Conservation (phyloP, 2,113 vertebrate species). For the Benitochromis conjunctus region DNA sequence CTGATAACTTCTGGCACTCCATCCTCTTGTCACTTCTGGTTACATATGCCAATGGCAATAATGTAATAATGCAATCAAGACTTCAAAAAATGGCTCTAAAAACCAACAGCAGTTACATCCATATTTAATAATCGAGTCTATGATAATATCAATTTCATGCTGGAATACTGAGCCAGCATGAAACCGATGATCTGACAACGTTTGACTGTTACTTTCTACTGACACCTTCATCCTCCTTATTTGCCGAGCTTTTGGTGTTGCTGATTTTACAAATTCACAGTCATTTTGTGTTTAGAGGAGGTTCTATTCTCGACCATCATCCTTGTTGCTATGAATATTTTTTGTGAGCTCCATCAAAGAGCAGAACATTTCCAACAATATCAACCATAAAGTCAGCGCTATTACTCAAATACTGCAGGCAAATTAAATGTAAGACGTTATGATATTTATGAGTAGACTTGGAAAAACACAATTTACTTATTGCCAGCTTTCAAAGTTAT, state of each 20-base stretch:
- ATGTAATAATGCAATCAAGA: not conserved
- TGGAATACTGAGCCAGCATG: not conserved
- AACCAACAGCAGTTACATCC: not conserved
- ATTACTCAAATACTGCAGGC: not conserved
- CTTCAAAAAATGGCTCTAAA: not conserved
- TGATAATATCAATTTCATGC: not conserved
- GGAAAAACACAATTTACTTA: not conserved
- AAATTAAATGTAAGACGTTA: not conserved
- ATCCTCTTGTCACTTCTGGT: not conserved
- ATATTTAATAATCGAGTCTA: not conserved
- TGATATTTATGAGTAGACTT: not conserved
- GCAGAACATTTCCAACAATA: not conserved
- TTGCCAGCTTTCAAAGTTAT: not conserved
- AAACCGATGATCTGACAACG: not conserved
- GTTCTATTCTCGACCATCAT: not conserved
- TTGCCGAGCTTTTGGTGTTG: not conserved
- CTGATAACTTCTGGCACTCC: not conserved
- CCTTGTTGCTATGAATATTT: not conserved
- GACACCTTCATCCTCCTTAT: not conserved
- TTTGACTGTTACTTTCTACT: not conserved
- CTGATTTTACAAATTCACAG: not conserved
- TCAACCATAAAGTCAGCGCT: not conserved
- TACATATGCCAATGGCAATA: not conserved
- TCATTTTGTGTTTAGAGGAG: not conserved
- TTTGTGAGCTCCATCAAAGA: not conserved